A percentile compares a stretch with the other conserved stretches of the same genome.
These are phyloP conservation scores for Palythoa caribaeorum DNA, from an alignment of 92 coral and sea anemone genomes.

Conservation along the genomic window DNA sequence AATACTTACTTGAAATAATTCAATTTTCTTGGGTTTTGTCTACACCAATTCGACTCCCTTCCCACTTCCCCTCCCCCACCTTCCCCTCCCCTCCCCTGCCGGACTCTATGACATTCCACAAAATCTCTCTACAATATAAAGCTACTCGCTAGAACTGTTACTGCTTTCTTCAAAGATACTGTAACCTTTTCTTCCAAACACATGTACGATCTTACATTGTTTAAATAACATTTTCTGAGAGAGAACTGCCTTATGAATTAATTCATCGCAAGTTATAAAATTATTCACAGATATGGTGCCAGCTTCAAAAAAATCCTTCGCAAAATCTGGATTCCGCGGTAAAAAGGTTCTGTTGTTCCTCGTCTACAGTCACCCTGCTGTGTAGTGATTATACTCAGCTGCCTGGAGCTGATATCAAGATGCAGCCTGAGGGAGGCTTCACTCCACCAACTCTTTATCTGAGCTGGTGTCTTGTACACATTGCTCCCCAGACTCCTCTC, in stretches of 20 bases:
- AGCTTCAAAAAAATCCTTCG: neutral
- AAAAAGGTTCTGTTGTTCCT: neutral
- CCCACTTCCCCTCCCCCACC: no score
- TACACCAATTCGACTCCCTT: no score
- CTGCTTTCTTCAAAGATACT: neutral
- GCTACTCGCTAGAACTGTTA: neutral
- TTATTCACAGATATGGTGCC: neutral
- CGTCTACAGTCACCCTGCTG: neutral
- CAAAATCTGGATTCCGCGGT: neutral
- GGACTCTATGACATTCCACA: neutral
- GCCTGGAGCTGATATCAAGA: neutral
- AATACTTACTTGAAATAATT: neutral
- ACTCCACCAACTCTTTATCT: conserved; percentile 18
- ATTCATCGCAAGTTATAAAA: neutral
- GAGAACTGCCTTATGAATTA: neutral
- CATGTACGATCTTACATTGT: neutral
- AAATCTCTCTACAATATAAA: neutral
- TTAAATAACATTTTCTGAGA: neutral
- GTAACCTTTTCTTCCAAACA: neutral
- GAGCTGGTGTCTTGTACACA: conserved; percentile 18
- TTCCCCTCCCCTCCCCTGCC: neutral
- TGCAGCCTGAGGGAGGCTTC: neutral
- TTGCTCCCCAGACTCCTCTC: conserved; percentile 2
- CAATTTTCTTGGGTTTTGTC: neutral
- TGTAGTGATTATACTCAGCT: neutral